A percentile compares a stretch with the other conserved stretches of the same genome.
phyloP scores from a whole-genome alignment of 2,888 invertebrate species.

The Notocelia uddmanniana region DNA sequence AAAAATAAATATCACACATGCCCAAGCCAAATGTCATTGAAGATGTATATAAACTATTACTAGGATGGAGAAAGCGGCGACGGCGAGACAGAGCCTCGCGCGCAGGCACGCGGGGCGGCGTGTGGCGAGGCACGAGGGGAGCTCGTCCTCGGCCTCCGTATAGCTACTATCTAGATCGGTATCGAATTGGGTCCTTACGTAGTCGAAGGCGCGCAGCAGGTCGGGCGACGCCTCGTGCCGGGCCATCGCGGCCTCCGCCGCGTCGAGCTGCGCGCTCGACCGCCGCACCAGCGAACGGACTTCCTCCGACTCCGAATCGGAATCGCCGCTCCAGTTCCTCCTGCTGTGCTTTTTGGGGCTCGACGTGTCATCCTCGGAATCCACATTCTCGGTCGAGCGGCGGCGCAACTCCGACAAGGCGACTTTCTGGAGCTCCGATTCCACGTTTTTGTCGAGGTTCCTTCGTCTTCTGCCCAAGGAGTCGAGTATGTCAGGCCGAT shows the following conservation, averaged over 20 bases:
- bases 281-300: conserved; percentile 87
- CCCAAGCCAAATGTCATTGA: conserved; percentile 79
- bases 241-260: conserved; percentile 86
- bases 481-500: conserved; percentile 80
- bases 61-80: conserved; percentile 80
- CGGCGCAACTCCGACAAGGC: conserved; percentile 75
- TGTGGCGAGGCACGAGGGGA: conserved; percentile 57
- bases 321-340: conserved; percentile 73
- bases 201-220: conserved; percentile 80
- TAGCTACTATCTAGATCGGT: conserved; percentile 72
- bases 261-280: conserved; percentile 87
- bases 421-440: conserved; percentile 73
- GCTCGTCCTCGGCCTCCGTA: conserved; percentile 62
- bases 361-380: conserved; percentile 73
- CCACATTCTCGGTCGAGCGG: conserved; percentile 76
- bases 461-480: conserved; percentile 71
- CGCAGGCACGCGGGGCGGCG: conserved; percentile 72
- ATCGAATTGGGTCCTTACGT: conserved; percentile 81
- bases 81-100: conserved; percentile 77
- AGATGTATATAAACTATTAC: conserved; percentile 82
- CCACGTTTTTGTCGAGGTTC: conserved; percentile 65
- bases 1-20: conserved; percentile 78
- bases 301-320: conserved; percentile 89
- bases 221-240: conserved; percentile 80
- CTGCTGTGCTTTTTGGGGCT: conserved; percentile 74